A percentile compares a stretch with the other conserved stretches of the same genome.
phyloP scores from a whole-genome alignment of 2,888 invertebrate species.

The Torymus aiolomorphi region DNA sequence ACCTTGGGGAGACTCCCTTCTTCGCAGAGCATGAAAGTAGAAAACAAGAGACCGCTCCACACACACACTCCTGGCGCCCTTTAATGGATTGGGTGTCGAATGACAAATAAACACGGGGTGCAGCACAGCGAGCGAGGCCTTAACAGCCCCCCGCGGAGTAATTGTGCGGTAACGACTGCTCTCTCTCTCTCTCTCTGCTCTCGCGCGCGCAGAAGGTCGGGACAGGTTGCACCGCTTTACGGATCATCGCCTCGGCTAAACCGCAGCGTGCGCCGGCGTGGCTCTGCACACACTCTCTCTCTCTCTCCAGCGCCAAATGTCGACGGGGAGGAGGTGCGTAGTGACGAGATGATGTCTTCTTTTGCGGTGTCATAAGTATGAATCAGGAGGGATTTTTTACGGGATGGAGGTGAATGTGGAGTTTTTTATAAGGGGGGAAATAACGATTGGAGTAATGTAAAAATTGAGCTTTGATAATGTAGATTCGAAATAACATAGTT shows the following conservation, averaged over 20 bases:
- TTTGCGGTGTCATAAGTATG: background rate
- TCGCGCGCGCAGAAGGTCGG: constrained; percentile 49
- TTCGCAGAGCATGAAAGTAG: too few relatives aligned
- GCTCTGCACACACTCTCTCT: too few relatives aligned
- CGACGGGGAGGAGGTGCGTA: too few relatives aligned
- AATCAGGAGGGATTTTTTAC: constrained; percentile 39
- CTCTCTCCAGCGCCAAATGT: constrained; percentile 56
- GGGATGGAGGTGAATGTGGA: background rate
- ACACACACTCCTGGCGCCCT: constrained; percentile 44
- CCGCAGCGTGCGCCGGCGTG: constrained; percentile 24
- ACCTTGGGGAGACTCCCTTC: too few relatives aligned
- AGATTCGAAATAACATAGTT: too few relatives aligned
- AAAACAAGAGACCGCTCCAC: too few relatives aligned
- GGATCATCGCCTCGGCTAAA: constrained; percentile 62
- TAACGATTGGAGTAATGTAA: too few relatives aligned
- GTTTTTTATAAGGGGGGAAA: background rate
- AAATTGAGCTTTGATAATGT: too few relatives aligned
- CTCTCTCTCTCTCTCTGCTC: too few relatives aligned
- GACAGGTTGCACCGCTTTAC: constrained; percentile 64
- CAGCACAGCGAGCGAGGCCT: constrained; percentile 30
- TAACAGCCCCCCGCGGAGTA: constrained; percentile 67
- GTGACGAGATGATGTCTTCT: too few relatives aligned
- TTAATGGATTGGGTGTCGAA: constrained; percentile 65
- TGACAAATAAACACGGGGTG: constrained; percentile 62
- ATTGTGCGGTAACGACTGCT: constrained; percentile 63